Percentiles rank a stretch among this genome's conserved stretches.
Evolutionary conservation across 2,797 vertebrate species (phyloP).

Genomic region (Catostomus latipinnis): DNA sequence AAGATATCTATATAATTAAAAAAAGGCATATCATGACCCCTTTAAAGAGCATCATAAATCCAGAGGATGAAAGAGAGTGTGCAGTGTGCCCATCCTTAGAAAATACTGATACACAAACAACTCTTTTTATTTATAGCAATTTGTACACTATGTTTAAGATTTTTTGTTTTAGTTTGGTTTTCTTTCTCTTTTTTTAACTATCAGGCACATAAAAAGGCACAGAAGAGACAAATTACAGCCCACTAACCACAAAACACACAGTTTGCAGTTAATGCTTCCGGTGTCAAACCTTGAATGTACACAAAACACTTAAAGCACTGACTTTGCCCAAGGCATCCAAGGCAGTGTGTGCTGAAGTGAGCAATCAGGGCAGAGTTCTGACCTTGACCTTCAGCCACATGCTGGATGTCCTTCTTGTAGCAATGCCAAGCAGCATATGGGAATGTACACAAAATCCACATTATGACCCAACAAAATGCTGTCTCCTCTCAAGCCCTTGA

Average conservation of each 20-base stretch:
- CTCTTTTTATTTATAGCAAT: background rate
- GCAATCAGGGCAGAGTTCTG: slow-evolving; percentile 47
- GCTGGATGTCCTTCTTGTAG: background rate
- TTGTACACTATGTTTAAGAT: background rate
- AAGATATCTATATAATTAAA: no score
- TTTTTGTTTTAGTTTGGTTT: background rate
- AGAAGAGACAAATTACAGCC: slow-evolving; percentile 24
- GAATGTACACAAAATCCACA: background rate
- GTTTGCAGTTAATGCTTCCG: slow-evolving; percentile 14
- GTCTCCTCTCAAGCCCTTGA: slow-evolving; percentile 63
- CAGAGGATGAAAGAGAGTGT: no score
- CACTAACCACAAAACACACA: background rate
- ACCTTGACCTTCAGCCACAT: background rate
- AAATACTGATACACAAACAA: slow-evolving; percentile 7
- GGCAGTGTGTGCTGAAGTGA: slow-evolving; percentile 25
- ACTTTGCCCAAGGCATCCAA: slow-evolving; percentile 22
- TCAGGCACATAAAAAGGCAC: slow-evolving; percentile 23
- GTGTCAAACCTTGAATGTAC: slow-evolving; percentile 28
- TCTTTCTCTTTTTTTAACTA: background rate
- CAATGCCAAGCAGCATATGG: slow-evolving; percentile 4
- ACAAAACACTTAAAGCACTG: slow-evolving; percentile 44
- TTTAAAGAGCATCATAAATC: no score
- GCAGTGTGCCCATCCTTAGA: background rate
- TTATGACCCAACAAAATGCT: slow-evolving; percentile 6
- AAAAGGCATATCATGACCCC: no score